Evolutionary conservation across 2,888 invertebrate genomes (phyloP), one percentile per base, ranked within the genome.

Genomic region (Fragum fragum): DNA sequence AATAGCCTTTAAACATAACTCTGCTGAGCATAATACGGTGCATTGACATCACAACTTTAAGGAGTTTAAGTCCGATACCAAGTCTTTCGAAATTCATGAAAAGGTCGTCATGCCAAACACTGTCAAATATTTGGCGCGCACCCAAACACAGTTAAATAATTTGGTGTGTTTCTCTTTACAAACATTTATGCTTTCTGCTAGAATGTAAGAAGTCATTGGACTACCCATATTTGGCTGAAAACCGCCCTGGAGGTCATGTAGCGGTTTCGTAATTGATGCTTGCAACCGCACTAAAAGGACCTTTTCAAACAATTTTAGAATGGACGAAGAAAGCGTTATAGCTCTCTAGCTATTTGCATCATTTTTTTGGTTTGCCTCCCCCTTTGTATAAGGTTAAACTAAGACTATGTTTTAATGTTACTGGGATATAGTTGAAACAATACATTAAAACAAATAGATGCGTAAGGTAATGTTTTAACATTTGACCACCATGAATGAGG

Each of bases 331-430:
- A 5, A 79, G 70, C 11, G 74, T 74, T 21, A 74, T 79, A 5
- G 74, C 70, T 1, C 79, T 39, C 47, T 79, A 74, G 23, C 57
- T 79, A 53, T 74, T 72, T 0, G 79, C 68, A n/a, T 63, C 36
- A 39, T 79, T 29, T 26, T 79, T 79, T 18, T n/a, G 52, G 32
- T 70, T 74, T 79, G 0, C 63, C 21, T 9, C 74, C 70, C 16
- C 74, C 79, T 68, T 79, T 73, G 14, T 61, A 29, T 1, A 79
- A 14, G 1, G 74, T 73, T 53, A 73, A 47, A 14, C 73, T 73
- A 0, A 74, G 3, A 18, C 70, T 74, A 14, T 21, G 16, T 57
- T 79, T 79, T 53, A 73, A 36, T 16, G 55, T 26, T 18, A 29
- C 42, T 1, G 79, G 79, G 1, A 70, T 47, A 53, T 70, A 28